Evolutionary conservation across 2,113 vertebrate species (phyloP).

Genomic region (Clinocottus analis): DNA sequence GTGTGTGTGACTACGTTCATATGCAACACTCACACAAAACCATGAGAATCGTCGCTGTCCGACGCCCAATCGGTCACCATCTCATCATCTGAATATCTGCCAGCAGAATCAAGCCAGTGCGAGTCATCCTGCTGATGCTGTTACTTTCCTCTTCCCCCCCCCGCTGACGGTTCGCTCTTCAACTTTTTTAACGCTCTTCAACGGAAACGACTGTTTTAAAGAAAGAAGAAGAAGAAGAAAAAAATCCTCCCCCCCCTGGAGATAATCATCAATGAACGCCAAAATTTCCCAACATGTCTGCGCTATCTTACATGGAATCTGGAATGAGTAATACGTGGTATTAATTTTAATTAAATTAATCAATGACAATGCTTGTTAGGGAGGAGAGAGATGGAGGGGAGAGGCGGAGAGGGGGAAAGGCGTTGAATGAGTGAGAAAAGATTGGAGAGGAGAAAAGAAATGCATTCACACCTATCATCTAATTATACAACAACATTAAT

Average conservation of each 20-base stretch:
- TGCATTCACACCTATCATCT: constrained; percentile 89
- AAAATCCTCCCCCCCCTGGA: constrained; percentile 10
- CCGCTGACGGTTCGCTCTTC: constrained; percentile 21
- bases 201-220: constrained; percentile 52
- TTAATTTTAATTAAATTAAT: constrained; percentile 89
- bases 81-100: constrained; percentile 72
- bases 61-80: constrained; percentile 76
- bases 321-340: constrained; percentile 82
- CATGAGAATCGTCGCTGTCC: constrained; percentile 48
- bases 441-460: constrained; percentile 68
- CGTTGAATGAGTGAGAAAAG: constrained; percentile 51
- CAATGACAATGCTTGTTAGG: constrained; percentile 82
- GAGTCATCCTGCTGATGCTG: constrained; percentile 73
- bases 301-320: constrained; percentile 79
- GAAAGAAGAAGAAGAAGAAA: constrained; percentile 27
- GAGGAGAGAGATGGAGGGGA: constrained; percentile 53
- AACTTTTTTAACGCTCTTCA: constrained; percentile 37
- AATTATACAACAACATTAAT: constrained; percentile 92
- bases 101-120: constrained; percentile 59
- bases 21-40: constrained; percentile 35
- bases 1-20: constrained; percentile 6
- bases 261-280: constrained; percentile 78
- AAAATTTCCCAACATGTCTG: constrained; percentile 76
- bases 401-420: constrained; percentile 18
- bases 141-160: constrained; percentile 48